A percentile compares a stretch with the other conserved stretches of the same genome.
phyloP scores from a whole-genome alignment of 2,797 vertebrate genomes.

The Petrocephalus sullivani region DNA sequence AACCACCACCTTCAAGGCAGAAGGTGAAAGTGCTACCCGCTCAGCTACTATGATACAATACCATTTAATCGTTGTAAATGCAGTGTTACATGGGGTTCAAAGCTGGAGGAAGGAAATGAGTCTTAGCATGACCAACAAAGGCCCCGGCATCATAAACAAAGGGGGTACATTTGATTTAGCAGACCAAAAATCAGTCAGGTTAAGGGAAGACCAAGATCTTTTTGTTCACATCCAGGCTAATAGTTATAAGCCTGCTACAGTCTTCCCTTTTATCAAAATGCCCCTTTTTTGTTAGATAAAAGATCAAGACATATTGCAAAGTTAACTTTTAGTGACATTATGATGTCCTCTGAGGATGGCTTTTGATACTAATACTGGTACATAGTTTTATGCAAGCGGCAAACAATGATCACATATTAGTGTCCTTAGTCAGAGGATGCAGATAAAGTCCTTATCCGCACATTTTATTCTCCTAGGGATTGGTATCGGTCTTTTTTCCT shows the following conservation, averaged over 20 bases:
- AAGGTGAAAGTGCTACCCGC: not conserved
- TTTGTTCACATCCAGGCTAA: not conserved
- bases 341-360: not conserved
- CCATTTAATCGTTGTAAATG: not conserved
- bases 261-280: slow-evolving; percentile 1
- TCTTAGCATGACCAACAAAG: not conserved
- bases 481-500: not conserved
- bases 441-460: not conserved
- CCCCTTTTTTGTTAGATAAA: slow-evolving; percentile 1
- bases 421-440: not conserved
- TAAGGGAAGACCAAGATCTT: not conserved
- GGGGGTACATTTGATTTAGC: not conserved
- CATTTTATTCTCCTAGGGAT: not conserved
- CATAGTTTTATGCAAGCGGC: not conserved
- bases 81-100: not conserved
- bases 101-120: not conserved
- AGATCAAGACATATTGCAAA: not conserved
- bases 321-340: not conserved
- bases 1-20: not conserved
- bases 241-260: not conserved
- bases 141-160: not conserved
- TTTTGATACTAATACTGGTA: not conserved
- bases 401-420: not conserved
- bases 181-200: not conserved
- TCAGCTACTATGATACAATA: not conserved